Evolutionary conservation across 2,888 invertebrate species (phyloP).

Genomic region (Troides oblongomaculatus): DNA sequence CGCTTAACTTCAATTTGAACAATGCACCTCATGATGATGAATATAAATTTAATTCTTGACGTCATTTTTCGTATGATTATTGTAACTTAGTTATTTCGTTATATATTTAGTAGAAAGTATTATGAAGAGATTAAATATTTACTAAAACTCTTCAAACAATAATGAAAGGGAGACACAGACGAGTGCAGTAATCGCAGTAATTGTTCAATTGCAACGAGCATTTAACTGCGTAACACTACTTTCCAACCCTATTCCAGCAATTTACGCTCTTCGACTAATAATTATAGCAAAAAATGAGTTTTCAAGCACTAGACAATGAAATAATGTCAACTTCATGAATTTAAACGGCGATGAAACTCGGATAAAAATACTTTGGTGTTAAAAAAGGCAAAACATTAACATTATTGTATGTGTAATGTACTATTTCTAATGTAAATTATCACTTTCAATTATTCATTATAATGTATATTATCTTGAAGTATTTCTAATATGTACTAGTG

Average conservation of each 20-base stretch:
- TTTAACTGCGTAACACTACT: constrained; percentile 20
- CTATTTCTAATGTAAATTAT: neutral
- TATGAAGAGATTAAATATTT: constrained; percentile 11
- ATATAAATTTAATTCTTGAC: neutral
- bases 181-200: constrained; percentile 11
- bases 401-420: neutral
- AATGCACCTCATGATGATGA: too few relatives aligned
- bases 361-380: neutral
- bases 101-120: neutral
- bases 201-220: constrained; percentile 11
- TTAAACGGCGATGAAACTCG: too few relatives aligned
- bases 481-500: too few relatives aligned
- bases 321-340: neutral
- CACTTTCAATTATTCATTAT: too few relatives aligned
- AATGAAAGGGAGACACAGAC: constrained; percentile 6
- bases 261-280: constrained; percentile 18
- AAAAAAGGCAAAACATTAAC: neutral
- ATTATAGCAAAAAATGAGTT: constrained; percentile 10
- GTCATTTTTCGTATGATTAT: neutral
- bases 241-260: constrained; percentile 12
- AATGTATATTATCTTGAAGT: too few relatives aligned
- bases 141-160: constrained; percentile 2
- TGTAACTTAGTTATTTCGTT: neutral
- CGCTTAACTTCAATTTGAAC: too few relatives aligned
- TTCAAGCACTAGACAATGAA: neutral